Evolutionary conservation across 2,888 invertebrate species (phyloP), one percentile per base, ranked within the genome.

Genomic region (Eurytoma adleriae): DNA sequence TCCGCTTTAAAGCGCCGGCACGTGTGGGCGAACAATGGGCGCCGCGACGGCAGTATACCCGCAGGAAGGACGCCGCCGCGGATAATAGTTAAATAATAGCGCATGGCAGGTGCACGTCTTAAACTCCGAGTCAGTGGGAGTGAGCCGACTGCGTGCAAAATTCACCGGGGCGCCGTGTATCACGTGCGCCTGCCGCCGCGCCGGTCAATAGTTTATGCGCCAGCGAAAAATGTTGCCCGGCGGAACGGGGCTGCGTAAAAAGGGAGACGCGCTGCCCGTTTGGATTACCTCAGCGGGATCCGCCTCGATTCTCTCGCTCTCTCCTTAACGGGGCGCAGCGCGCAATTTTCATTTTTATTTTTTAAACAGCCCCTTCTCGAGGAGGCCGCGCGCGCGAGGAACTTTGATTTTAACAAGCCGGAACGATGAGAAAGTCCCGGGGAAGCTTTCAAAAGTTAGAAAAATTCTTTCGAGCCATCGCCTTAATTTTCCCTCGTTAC

Each of bases 51-150:
- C 56, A 27, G 24, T 54, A 67, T 52, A 67, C n/a, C 50, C 18
- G 56, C 18, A 30, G 18, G 57, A 57, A 52, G 40, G 52, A 62
- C 30, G 75, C 54, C 64, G 59, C 61, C 16, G 68, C 77, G 40
- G 69, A 78, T 81, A 81, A 81, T 74, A 81, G 78, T 78, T 74
- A 74, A 78, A 78, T 81, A 78, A 81, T 78, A 74, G 70, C 64
- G 66, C 57, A 59, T 27, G 69, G 50, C 66, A 68, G 61, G 78
- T 59, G 72, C 61, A 59, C 64, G 72, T 76, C 80, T 77, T 72
- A 69, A 77, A 72, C 54, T 72, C 61, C 40, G 61, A 24, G 24
- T 30, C 13, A 18, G 52, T 24, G 18, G 64, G 20, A 75, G 67
- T n/a, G 30, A 40, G 40, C 18, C n/a, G 56, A 20, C 57, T 18